Base-by-base conservation (phyloP, 2,797 vertebrate species). In the Phylloscopus collybita region DNA sequence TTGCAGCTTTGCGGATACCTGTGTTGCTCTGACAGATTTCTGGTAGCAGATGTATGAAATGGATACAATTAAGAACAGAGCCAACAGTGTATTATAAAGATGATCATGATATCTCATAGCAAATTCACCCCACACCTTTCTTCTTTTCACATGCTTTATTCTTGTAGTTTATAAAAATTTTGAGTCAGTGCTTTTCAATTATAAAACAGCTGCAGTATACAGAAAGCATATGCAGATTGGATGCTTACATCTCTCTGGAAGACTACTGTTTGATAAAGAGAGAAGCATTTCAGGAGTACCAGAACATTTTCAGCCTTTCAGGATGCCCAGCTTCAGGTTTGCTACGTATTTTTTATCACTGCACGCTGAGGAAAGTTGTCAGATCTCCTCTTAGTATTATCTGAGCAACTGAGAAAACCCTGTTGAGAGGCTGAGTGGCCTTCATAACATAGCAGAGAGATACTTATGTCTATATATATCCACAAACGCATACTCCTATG, bases 401-500 rank as follows among this genome's bases (percentile, higher is more conserved):
- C 54, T 62, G 36, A 94, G 44, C 22, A 62, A 36, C 23, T 18
- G 21, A 67, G 44, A 18, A 65, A 53, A 67, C 38, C 27, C n/a
- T 65, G 14, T 42, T 60, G 36, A 70, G 47, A 57, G 30, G 11
- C 38, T 54, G 50, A 88, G 34, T 61, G 27, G 13, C 30, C 5
- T 67, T 82, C 0, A 1, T 17, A 10, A 9, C 5, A 32, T 10
- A 66, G 38, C 26, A 57, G 27, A 80, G 29, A 36, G 78, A 82
- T 23, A 53, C 10, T 14, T 42, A 3, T 23, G 15, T 26, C 16
- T 82, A 4, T 16, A 34, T 32, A 27, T 20, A 51, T 10, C 25
- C 30, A 51, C 16, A 84, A 65, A 25, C 0, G 1, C 8, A 4
- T 60, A 27, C 2, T 34, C 19, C 3, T 5, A 6, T 0, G 0